Percentiles rank a stretch among this genome's conserved stretches.
These are phyloP conservation scores for Conus betulinus DNA, from an alignment of 1,140 invertebrate genomes.

Conservation along the genomic window DNA sequence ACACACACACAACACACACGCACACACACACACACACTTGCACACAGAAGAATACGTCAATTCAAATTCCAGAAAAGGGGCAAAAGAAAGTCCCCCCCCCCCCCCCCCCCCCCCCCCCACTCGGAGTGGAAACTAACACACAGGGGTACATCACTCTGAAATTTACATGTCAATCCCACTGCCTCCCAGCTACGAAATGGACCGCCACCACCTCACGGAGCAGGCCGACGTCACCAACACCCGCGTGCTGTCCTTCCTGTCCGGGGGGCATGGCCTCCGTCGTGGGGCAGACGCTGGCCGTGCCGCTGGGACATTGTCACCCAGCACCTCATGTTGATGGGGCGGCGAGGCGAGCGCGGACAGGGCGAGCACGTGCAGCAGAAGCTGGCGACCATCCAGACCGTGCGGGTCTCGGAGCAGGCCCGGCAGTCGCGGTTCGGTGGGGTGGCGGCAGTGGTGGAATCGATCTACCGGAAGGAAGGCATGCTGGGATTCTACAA, in stretches of 20 bases:
- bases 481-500: constrained; percentile 93
- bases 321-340: constrained; percentile 97
- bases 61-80: too few relatives aligned
- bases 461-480: constrained; percentile 85
- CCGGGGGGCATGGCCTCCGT: constrained; percentile 91
- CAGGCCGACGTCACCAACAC: constrained; percentile 76
- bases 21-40: too few relatives aligned
- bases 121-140: too few relatives aligned
- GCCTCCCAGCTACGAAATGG: constrained; percentile 91
- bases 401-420: constrained; percentile 57
- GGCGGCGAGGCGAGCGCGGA: constrained; percentile 66
- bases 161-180: too few relatives aligned
- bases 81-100: too few relatives aligned
- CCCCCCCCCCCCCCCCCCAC: too few relatives aligned
- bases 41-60: too few relatives aligned
- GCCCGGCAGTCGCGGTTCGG: constrained; percentile 57
- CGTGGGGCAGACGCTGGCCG: constrained; percentile 95
- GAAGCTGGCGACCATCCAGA: constrained; percentile 52
- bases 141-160: too few relatives aligned
- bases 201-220: constrained; percentile 86
- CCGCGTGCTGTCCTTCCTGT: constrained; percentile 39
- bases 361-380: constrained; percentile 18
- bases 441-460: constrained; percentile 78
- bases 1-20: too few relatives aligned
- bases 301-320: constrained; percentile 97